A percentile compares a stretch with the other conserved stretches of the same genome.
Evolutionary conservation across 2,888 invertebrate species (phyloP).

Genomic region (Pseudococcus viburni): DNA sequence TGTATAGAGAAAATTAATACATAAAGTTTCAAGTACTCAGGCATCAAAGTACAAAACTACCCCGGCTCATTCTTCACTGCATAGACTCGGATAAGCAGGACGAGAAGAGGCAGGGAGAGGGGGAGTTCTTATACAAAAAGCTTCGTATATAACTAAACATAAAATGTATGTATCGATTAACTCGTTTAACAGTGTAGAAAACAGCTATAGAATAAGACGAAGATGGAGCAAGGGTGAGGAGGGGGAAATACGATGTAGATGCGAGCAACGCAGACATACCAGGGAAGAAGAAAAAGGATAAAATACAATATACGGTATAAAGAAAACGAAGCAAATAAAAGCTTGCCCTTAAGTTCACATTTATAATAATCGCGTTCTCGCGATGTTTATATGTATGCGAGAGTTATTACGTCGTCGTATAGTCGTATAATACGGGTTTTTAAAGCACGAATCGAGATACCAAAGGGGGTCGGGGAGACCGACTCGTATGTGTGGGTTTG

Average conservation of each 20-base stretch:
- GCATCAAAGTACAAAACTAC: slow-evolving; percentile 20
- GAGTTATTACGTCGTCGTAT: slow-evolving; percentile 23
- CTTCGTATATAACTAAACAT: background rate
- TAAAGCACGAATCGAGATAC: background rate
- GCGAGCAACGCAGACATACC: background rate
- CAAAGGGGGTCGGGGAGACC: background rate
- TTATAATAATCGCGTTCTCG: slow-evolving; percentile 31
- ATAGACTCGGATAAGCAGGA: background rate
- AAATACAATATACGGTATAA: slow-evolving; percentile 26
- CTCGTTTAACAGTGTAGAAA: slow-evolving; percentile 26
- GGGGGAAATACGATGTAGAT: background rate
- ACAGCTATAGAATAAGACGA: background rate
- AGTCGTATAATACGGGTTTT: background rate
- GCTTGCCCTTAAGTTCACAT: slow-evolving; percentile 37
- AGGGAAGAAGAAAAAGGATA: slow-evolving; percentile 6
- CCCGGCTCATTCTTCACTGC: background rate
- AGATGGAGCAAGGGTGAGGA: background rate
- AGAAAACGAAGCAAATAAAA: slow-evolving; percentile 53
- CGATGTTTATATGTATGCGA: background rate
- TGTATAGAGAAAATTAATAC: slow-evolving; percentile 7
- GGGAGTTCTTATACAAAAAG: background rate
- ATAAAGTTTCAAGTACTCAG: slow-evolving; percentile 20
- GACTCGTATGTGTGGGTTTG: background rate
- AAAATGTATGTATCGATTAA: slow-evolving; percentile 33
- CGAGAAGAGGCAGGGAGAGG: background rate